Base-by-base conservation (phyloP, 2,113 vertebrate species). In the Hucho hucho region DNA sequence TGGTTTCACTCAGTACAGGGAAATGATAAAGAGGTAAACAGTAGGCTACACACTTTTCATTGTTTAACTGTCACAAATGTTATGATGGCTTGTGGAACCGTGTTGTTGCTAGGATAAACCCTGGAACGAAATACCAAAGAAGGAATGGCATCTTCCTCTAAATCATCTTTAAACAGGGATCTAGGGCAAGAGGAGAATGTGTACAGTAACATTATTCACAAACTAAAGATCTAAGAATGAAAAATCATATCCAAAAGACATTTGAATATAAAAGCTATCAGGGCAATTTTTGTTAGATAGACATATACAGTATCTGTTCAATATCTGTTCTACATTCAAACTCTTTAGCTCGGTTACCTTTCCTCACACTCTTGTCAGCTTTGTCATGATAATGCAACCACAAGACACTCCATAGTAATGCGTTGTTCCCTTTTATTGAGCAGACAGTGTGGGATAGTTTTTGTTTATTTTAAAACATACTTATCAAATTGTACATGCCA, bases 351-450 rank as follows among this genome's bases (percentile, higher is more conserved):
- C 4, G 2, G 58, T 11, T 22, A 61, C 58, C 58, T 61, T 22
- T 24, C 58, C n/a, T 61, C 18, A 61, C n/a, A 61, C 58, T 24
- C 6, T n/a, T 61, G 7, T 61, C 58, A n/a, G 58, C 53, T 56
- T 6, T 22, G 7, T 61, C 3, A 61, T n/a, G 6, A 6, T 20
- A 18, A 56, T 53, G 9, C 4, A 58, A 58, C 56, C 3, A 0
- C 2, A 20, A 58, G 56, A 6, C 56, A 58, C 14, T 58, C 3
- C 56, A 20, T 58, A 58, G 56, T 58, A 53, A 53, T 20, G 53
- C 7, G 70, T 75, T 29, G 81, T 66, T 87, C 86, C 83, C 84
- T 86, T 90, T 87, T 70, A 86, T 64, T 78, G 69, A 84, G 82
- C 26, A 77, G 70, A 32, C 56, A 37, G 24, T 83, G 75, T 76